Conservation (phyloP, 2,113 vertebrate species). For the Gorsachius goisagi region DNA sequence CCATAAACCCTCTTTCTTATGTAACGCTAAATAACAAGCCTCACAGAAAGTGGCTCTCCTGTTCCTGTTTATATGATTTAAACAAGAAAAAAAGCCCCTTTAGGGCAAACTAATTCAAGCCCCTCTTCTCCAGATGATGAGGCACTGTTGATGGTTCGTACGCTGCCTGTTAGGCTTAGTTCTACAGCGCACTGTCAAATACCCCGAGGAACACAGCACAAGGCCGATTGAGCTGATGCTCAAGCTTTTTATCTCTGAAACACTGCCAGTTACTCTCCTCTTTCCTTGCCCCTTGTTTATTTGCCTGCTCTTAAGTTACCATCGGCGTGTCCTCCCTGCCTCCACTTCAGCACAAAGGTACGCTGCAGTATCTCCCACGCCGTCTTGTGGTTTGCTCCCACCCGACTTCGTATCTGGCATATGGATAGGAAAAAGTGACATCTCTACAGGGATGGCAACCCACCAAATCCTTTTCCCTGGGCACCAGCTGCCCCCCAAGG, state of each 20-base stretch:
- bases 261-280: neutral
- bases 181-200: neutral
- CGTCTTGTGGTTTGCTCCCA: neutral
- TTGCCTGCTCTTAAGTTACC: neutral
- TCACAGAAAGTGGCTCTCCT: neutral
- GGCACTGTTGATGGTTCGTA: neutral
- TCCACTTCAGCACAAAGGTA: neutral
- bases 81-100: neutral
- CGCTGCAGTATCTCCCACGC: fast-evolving
- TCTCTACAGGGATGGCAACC: neutral
- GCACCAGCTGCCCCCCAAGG: neutral
- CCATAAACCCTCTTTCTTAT: neutral
- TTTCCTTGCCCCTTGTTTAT: neutral
- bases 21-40: neutral
- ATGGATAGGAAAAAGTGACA: neutral
- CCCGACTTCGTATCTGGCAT: neutral
- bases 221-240: neutral
- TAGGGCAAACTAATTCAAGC: neutral
- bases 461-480: neutral
- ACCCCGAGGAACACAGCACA: neutral
- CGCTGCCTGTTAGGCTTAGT: neutral
- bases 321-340: neutral
- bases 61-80: neutral
- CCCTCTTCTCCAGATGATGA: neutral
- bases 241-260: neutral